Evolutionary conservation across 1,140 invertebrate species (phyloP).

Genomic region (Pseudomyrmex cubaensis): DNA sequence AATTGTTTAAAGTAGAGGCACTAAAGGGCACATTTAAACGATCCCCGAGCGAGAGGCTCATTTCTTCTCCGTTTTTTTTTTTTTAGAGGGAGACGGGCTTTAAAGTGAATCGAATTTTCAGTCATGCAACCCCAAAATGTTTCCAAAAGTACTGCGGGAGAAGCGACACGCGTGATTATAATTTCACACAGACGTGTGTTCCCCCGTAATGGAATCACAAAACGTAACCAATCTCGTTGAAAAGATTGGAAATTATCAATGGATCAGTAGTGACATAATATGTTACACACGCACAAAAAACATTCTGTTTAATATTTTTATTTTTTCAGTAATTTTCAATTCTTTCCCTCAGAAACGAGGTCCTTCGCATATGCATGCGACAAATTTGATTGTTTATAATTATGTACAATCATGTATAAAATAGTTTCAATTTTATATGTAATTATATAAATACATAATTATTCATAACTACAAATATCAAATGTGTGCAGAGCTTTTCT

Average conservation of each 20-base stretch:
- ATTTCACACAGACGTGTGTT: conserved; percentile 24
- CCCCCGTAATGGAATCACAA: neutral
- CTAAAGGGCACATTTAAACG: conserved; percentile 80
- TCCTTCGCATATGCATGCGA: too few relatives aligned
- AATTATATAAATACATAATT: too few relatives aligned
- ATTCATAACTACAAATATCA: too few relatives aligned
- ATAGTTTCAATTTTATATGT: too few relatives aligned
- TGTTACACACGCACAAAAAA: too few relatives aligned
- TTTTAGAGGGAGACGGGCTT: conserved; percentile 67
- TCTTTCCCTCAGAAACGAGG: too few relatives aligned
- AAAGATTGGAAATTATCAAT: neutral
- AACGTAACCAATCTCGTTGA: neutral
- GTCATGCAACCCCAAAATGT: conserved; percentile 69
- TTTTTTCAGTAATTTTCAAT: too few relatives aligned
- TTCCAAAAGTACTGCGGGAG: conserved; percentile 64
- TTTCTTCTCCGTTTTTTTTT: conserved; percentile 62
- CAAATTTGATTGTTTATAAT: too few relatives aligned
- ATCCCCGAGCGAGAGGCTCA: conserved; percentile 72
- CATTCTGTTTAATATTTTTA: too few relatives aligned
- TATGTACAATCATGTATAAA: too few relatives aligned
- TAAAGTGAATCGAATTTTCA: conserved; percentile 82
- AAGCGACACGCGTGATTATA: conserved; percentile 54
- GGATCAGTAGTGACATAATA: neutral
- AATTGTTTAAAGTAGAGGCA: conserved; percentile 80
- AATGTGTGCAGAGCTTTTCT: too few relatives aligned